Base-by-base conservation (phyloP, 2,797 vertebrate species). In the Bovichtus diacanthus region DNA sequence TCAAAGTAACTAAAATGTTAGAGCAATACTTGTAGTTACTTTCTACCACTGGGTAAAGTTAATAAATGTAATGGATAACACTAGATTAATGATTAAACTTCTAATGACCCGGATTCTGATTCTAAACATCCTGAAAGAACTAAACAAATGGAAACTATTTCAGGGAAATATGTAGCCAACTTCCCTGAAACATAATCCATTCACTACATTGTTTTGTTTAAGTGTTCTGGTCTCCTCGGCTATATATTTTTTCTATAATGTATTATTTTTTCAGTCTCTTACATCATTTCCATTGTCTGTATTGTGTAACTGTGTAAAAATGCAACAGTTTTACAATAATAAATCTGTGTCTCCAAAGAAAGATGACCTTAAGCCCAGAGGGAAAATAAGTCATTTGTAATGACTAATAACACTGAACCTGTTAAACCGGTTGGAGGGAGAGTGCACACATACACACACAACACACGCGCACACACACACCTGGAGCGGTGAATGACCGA, bases 331-430 rank as follows among this genome's bases (percentile, higher is more conserved):
- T 49, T 9, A 23, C 19, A 16, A 12, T 6, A 19, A 23, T 27
- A 44, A 76, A 86, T 75, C 74, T 51, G 80, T 11, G 7, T 77
- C 21, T 61, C 2, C 27, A 34, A 23, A 62, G 23, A 79, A 58
- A 81, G 27, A 11, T 53, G 56, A 61, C 29, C 54, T 60, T 7
- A 15, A 10, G 21, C 2, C 2, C 6, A 51, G 3, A 1, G 10
- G 38, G 10, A 11, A 55, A 74, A 70, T 16, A 51, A 77, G 75
- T 70, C 39, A 23, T 71, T 73, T 79, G 70, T 58, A 9, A 0
- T 60, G 41, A 73, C 29, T 71, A 5, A 11, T 84, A 87, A 75
- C 70, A 72, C 13, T 55, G 53, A 88, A 85, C 92, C 78, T 7
- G 91, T 47, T 54, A 0, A 66, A 85, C 93, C 68, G 70, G 90